These are phyloP conservation scores for Panagrolaimus sp. DNA, from an alignment of 1,140 invertebrate species.

Conservation along the genomic window DNA sequence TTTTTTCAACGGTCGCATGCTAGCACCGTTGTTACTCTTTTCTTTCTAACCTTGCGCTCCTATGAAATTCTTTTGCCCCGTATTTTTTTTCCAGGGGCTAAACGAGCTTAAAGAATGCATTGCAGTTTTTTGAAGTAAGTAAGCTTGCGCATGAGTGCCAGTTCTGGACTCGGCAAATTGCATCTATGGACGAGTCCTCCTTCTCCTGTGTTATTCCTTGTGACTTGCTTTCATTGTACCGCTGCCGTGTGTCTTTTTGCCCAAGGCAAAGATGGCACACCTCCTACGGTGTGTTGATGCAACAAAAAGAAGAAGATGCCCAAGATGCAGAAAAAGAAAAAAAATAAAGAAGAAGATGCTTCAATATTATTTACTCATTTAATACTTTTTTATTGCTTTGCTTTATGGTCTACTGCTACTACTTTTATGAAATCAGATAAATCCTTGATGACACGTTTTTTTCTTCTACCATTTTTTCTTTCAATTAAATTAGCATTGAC, in stretches of 20 bases:
- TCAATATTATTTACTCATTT: no score
- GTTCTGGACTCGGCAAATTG: slow-evolving; percentile 11
- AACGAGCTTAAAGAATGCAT: slow-evolving; percentile 10
- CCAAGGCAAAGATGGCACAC: slow-evolving; percentile 10
- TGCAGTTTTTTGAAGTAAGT: neutral
- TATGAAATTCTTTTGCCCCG: neutral
- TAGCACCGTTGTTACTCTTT: neutral
- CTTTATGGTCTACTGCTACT: no score
- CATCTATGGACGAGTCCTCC: slow-evolving; percentile 3
- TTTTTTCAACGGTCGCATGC: slow-evolving; percentile 4
- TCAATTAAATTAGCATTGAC: neutral
- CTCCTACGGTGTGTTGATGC: neutral
- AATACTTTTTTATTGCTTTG: no score
- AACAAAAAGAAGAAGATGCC: no score
- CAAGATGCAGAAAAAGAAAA: no score
- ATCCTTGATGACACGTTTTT: neutral
- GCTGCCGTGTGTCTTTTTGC: slow-evolving; percentile 6
- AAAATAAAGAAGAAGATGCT: no score
- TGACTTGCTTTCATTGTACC: slow-evolving; percentile 10
- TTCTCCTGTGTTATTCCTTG: neutral
- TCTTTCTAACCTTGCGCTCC: slow-evolving; percentile 10
- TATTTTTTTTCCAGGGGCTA: neutral
- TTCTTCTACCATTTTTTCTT: neutral
- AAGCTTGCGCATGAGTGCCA: slow-evolving; percentile 14
- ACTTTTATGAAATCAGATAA: neutral